Percentiles rank a stretch among this genome's conserved stretches.
Evolutionary conservation across 1,140 invertebrate genomes (phyloP).

Genomic region (Portunus trituberculatus): DNA sequence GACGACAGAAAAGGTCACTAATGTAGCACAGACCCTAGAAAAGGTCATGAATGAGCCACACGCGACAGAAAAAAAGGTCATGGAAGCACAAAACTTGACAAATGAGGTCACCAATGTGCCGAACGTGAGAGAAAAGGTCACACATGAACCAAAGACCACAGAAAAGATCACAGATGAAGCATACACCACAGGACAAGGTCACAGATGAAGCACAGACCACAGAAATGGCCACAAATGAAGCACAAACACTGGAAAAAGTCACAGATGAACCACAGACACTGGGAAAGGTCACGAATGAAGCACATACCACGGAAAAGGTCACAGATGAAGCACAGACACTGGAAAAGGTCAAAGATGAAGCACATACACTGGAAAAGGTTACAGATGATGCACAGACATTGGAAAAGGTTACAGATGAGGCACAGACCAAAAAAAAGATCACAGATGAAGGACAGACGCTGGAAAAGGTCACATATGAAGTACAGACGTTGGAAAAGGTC

Average conservation of each 20-base stretch:
- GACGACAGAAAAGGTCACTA: not conserved
- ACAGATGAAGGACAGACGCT: not conserved
- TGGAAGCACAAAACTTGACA: not conserved
- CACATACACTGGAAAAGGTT: not conserved
- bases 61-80: not conserved
- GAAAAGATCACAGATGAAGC: not conserved
- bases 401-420: not conserved
- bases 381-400: not conserved
- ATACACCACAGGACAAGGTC: not conserved
- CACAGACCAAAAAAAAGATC: not conserved
- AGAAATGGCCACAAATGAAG: not conserved
- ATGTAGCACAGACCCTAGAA: not conserved
- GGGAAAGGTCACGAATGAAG: not conserved
- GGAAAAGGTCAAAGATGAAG: not conserved
- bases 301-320: not conserved
- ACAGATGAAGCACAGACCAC: not conserved
- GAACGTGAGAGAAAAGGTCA: not conserved
- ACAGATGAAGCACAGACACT: not conserved
- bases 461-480: not conserved
- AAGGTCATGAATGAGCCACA: not conserved
- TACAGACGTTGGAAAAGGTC: not conserved
- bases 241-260: too few species aligned
- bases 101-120: not conserved
- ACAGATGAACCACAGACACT: too few species aligned
- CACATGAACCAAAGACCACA: not conserved